These are phyloP conservation scores for Odontomyia ornata DNA, from an alignment of 2,888 invertebrate genomes.

Conservation along the genomic window DNA sequence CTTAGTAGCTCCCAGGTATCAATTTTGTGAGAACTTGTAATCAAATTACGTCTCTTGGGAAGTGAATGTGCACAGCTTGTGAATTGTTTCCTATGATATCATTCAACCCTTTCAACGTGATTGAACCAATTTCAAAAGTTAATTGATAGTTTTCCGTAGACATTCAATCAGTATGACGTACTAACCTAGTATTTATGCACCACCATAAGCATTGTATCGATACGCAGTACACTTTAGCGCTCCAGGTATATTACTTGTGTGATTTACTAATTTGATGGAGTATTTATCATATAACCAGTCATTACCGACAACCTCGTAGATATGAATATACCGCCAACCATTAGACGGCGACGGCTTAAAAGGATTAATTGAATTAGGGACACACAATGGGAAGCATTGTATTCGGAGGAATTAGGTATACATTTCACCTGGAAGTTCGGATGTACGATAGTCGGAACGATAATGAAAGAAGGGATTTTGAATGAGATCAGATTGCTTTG, in stretches of 20 bases:
- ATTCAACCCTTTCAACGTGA: slow-evolving; percentile 47
- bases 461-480: neutral
- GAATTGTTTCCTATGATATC: slow-evolving; percentile 1
- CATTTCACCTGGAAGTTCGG: slow-evolving; percentile 35
- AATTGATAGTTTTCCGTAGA: slow-evolving; percentile 44
- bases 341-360: slow-evolving; percentile 37
- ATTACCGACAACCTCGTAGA: slow-evolving; percentile 34
- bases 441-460: neutral
- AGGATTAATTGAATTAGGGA: slow-evolving; percentile 42
- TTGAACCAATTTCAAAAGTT: slow-evolving; percentile 45
- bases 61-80: neutral
- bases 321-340: slow-evolving; percentile 25
- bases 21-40: slow-evolving; percentile 38
- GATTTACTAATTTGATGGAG: slow-evolving; percentile 46
- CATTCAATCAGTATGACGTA: slow-evolving; percentile 38
- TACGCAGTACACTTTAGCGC: slow-evolving; percentile 8
- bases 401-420: slow-evolving; percentile 29
- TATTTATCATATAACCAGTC: slow-evolving; percentile 48
- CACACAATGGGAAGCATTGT: slow-evolving; percentile 30
- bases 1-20: neutral
- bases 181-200: slow-evolving; percentile 20
- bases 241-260: slow-evolving; percentile 36
- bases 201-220: neutral
- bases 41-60: slow-evolving; percentile 31
- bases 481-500: slow-evolving; percentile 10